These are phyloP conservation scores for Archips xylosteana DNA, from an alignment of 2,888 invertebrate genomes.

Conservation along the genomic window DNA sequence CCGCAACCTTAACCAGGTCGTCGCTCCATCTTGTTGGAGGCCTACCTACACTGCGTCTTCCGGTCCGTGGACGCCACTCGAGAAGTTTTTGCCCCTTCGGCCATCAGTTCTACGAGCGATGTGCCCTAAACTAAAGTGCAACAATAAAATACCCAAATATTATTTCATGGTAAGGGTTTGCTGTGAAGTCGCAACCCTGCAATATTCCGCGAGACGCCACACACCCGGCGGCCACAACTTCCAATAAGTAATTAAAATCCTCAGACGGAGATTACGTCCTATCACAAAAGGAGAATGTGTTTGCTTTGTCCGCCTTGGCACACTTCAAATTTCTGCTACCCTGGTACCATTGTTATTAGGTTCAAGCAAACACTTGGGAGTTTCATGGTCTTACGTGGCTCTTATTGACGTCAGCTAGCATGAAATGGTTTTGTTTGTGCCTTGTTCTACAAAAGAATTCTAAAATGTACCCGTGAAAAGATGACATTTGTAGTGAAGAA, in stretches of 20 bases:
- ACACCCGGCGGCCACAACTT: slow-evolving; percentile 82
- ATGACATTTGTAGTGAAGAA: no score
- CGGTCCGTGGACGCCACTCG: no score
- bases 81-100: no score
- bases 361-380: slow-evolving; percentile 23
- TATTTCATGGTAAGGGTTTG: slow-evolving; percentile 49
- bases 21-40: no score
- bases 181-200: slow-evolving; percentile 69
- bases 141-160: background rate
- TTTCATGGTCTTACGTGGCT: background rate
- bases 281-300: slow-evolving; percentile 73
- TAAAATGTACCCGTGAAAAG: background rate
- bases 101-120: no score
- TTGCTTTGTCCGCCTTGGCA: slow-evolving; percentile 68
- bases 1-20: no score
- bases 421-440: background rate
- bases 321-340: slow-evolving; percentile 71
- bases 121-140: background rate
- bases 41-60: no score
- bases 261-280: slow-evolving; percentile 78
- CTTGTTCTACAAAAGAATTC: background rate
- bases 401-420: background rate
- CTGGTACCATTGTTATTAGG: slow-evolving; percentile 59
- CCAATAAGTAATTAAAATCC: slow-evolving; percentile 85
- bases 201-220: slow-evolving; percentile 78